Evolutionary conservation across 2,888 invertebrate species (phyloP).

Genomic region (Arge pagana): DNA sequence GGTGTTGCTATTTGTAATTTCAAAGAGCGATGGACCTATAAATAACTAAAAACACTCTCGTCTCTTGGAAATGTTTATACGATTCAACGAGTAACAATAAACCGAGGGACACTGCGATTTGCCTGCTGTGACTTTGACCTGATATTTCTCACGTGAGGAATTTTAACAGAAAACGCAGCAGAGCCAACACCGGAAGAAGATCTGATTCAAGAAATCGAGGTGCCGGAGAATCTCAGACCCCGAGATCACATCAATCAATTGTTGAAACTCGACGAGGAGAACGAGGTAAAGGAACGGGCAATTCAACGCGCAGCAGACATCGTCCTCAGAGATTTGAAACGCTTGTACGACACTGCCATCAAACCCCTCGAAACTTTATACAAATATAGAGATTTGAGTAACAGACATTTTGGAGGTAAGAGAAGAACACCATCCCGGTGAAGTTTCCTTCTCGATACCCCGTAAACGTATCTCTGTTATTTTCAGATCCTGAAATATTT

Average conservation of each 20-base stretch:
- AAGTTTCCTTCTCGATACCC: background rate
- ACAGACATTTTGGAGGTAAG: slow-evolving; percentile 80
- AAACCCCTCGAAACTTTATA: slow-evolving; percentile 89
- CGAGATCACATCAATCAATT: slow-evolving; percentile 81
- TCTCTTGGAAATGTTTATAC: slow-evolving; percentile 13
- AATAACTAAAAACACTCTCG: background rate
- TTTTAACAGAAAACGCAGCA: slow-evolving; percentile 38
- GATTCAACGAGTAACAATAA: slow-evolving; percentile 8
- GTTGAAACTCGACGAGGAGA: slow-evolving; percentile 77
- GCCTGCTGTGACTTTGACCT: background rate
- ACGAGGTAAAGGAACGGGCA: slow-evolving; percentile 71
- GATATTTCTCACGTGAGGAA: slow-evolving; percentile 26
- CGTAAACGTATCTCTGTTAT: slow-evolving; percentile 13
- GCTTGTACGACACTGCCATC: slow-evolving; percentile 82
- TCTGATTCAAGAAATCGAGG: slow-evolving; percentile 69
- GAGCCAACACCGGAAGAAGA: slow-evolving; percentile 61
- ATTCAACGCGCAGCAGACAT: slow-evolving; percentile 76
- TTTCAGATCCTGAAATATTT: slow-evolving; percentile 86
- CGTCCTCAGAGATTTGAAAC: slow-evolving; percentile 83
- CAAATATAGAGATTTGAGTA: slow-evolving; percentile 90
- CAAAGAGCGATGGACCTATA: background rate
- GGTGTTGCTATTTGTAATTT: no score
- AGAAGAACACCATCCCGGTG: slow-evolving; percentile 4
- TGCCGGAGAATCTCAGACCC: slow-evolving; percentile 77
- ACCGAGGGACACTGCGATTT: slow-evolving; percentile 2